Evolutionary conservation across 2,113 vertebrate species (phyloP).

Genomic region (Equus przewalskii): DNA sequence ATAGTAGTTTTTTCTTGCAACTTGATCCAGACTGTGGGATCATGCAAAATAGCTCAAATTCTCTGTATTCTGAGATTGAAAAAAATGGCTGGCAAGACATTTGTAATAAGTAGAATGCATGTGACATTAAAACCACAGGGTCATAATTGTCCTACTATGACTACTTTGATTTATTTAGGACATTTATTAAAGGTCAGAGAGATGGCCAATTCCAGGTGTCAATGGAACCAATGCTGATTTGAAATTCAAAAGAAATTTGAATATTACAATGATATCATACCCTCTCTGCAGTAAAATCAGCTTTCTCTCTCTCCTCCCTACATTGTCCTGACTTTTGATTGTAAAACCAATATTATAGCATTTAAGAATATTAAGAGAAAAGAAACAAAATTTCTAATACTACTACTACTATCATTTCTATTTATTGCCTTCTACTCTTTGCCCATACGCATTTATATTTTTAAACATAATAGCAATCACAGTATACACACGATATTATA

Average conservation of each 20-base stretch:
- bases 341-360: slow-evolving; percentile 55
- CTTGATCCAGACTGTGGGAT: slow-evolving; percentile 49
- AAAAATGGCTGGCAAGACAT: slow-evolving; percentile 48
- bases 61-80: slow-evolving; percentile 40
- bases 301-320: neutral
- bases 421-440: slow-evolving; percentile 45
- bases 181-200: slow-evolving; percentile 72
- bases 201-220: slow-evolving; percentile 40
- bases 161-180: slow-evolving; percentile 69
- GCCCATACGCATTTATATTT: slow-evolving; percentile 15
- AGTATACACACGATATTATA: neutral
- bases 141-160: slow-evolving; percentile 42
- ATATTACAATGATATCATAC: neutral
- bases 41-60: slow-evolving; percentile 43
- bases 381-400: slow-evolving; percentile 40
- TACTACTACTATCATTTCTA: slow-evolving; percentile 42
- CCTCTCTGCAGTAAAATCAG: slow-evolving; percentile 34
- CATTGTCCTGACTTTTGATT: slow-evolving; percentile 18
- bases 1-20: slow-evolving; percentile 69
- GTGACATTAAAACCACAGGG: slow-evolving; percentile 46
- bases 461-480: slow-evolving; percentile 57
- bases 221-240: slow-evolving; percentile 47
- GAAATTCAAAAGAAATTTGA: slow-evolving; percentile 68
- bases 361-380: slow-evolving; percentile 21
- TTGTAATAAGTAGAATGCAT: slow-evolving; percentile 48